Evolutionary conservation across 2,797 vertebrate species (phyloP), one percentile per base, ranked within the genome.

Genomic region (Varecia variegata): DNA sequence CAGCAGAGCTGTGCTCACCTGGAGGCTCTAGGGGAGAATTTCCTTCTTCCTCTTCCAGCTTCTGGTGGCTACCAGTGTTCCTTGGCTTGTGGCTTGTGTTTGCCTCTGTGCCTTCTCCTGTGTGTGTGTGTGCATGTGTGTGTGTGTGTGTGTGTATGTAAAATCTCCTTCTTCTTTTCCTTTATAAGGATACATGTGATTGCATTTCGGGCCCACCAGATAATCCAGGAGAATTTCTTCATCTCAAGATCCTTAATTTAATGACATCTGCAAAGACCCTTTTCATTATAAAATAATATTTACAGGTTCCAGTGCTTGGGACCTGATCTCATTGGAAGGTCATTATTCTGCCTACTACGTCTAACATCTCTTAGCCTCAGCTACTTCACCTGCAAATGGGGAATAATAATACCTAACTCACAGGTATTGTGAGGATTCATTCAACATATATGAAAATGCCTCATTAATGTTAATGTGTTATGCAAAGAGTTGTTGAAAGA

Each of bases 321-420:
- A 47, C 20, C 13, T 90, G 27, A 18, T 83, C 21, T 93, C 27
- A 70, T 54, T 68, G 2, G 43, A 86, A 73, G 74, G 35, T 8
- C 32, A 35, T 90, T 88, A 40, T 77, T 79, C 35, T 86, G 35
- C 11, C 30, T 52, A 40, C 38, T 1, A 40, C 2, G 30, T n/a
- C 25, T 10, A 14, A 73, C 32, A 45, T 85, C 38, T 54, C 8
- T 56, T 60, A 38, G 20, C 38, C 23, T 27, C 25, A 52, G 4
- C 43, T 54, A 50, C 88, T 71, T 95, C 40, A 88, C 13, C 62
- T 82, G 14, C 77, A 91, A 60, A 54, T 56, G 68, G 32, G 65
- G 14, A 95, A 85, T 88, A 70, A 58, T 58, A 60, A 43, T 45
- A 52, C 20, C 25, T 79, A 77, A 84, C 25, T 71, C 58, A 20